Percentiles rank a stretch among this genome's conserved stretches.
Conservation (phyloP, 2,113 vertebrate species). For the Rhinopomastus cyanomelas region DNA sequence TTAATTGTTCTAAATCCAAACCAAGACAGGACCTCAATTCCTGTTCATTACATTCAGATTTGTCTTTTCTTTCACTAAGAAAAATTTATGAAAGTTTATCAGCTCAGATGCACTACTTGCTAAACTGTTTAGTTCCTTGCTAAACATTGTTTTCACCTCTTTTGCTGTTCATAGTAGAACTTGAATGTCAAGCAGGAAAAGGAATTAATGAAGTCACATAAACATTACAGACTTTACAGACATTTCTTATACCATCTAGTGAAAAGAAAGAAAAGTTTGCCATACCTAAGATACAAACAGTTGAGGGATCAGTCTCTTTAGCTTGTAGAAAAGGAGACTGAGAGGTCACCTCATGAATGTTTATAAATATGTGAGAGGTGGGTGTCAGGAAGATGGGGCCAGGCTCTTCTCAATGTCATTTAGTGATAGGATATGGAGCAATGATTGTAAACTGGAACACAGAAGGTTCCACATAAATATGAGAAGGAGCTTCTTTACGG, state of each 20-base stretch:
- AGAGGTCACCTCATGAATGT: too few species aligned
- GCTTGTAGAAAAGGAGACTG: too few species aligned
- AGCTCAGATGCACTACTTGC: not conserved
- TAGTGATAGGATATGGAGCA: too few species aligned
- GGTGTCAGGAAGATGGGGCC: too few species aligned
- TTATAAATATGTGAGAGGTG: too few species aligned
- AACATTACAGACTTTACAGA: not conserved
- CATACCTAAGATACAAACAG: not conserved
- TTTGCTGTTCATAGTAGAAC: not conserved
- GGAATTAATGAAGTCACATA: not conserved
- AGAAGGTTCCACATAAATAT: too few species aligned
- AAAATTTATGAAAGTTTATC: not conserved
- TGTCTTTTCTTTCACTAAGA: slow-evolving; percentile 11
- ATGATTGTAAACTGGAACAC: too few species aligned
- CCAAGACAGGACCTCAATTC: not conserved
- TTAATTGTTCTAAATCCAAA: too few species aligned
- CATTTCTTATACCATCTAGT: not conserved
- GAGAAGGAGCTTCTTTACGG: too few species aligned
- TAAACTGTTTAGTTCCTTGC: not conserved
- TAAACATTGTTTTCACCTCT: not conserved
- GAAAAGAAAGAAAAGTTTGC: not conserved
- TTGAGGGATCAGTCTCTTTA: too few species aligned
- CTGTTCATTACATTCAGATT: not conserved
- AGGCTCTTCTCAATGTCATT: too few species aligned
- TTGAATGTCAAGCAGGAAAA: not conserved